Conservation (phyloP, 1,140 invertebrate genomes). For the Drosophila pseudoananassae region DNA sequence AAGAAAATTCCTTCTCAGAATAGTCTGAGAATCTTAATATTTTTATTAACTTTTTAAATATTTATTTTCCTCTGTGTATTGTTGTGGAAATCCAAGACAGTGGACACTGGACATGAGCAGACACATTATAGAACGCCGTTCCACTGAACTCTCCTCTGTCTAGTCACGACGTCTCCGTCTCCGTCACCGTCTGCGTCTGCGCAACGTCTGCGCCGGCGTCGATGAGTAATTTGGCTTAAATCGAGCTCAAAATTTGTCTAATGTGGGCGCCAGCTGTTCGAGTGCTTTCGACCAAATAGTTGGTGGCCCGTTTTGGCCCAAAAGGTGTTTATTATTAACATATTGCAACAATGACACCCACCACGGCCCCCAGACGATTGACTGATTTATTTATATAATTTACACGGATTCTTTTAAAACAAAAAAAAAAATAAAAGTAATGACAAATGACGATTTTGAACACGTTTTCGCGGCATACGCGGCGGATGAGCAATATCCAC, state of each 20-base stretch:
- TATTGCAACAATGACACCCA: conserved; percentile 57
- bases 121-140: conserved; percentile 11
- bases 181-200: conserved; percentile 44
- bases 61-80: neutral
- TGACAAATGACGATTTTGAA: conserved; percentile 10
- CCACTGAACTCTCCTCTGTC: conserved; percentile 10
- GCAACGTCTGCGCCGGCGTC: conserved; percentile 35
- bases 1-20: too few species aligned
- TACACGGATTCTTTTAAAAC: conserved; percentile 9
- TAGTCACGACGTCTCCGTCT: conserved; percentile 47
- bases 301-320: neutral
- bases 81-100: conserved; percentile 2
- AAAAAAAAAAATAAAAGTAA: conserved; percentile 3
- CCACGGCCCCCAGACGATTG: conserved; percentile 7
- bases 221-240: conserved; percentile 50
- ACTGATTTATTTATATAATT: conserved; percentile 36
- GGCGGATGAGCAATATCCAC: conserved; percentile 42
- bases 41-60: too few species aligned
- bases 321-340: conserved; percentile 39
- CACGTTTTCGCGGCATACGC: conserved; percentile 36
- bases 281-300: conserved; percentile 33
- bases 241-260: conserved; percentile 1
- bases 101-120: conserved; percentile 7
- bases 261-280: conserved; percentile 34
- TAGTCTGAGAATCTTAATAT: too few species aligned